These are phyloP conservation scores for Ochropacha duplaris DNA, from an alignment of 2,888 invertebrate species.

Conservation along the genomic window DNA sequence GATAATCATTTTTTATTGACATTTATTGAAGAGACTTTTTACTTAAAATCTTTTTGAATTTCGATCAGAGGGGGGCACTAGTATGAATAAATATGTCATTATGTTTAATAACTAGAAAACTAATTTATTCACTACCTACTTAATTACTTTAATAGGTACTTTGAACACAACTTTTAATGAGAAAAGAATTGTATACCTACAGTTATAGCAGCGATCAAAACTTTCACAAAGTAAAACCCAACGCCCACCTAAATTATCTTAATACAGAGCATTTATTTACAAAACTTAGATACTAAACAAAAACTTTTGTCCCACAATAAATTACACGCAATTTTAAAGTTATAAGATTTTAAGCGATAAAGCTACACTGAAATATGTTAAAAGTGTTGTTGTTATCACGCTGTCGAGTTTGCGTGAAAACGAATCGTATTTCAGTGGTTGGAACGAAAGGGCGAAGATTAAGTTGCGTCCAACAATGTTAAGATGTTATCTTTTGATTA, in stretches of 20 bases:
- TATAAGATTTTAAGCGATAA: not conserved
- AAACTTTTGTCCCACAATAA: not conserved
- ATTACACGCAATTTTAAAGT: not conserved
- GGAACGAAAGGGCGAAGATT: slow-evolving; percentile 46
- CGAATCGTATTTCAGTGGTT: slow-evolving; percentile 38
- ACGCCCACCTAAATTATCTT: not conserved
- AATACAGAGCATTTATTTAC: not conserved
- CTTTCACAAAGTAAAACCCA: not conserved
- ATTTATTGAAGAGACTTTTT: too few relatives aligned
- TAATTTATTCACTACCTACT: not conserved
- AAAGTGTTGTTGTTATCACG: not conserved
- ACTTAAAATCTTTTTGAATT: too few relatives aligned
- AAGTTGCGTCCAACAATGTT: slow-evolving; percentile 66
- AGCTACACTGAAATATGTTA: slow-evolving; percentile 2
- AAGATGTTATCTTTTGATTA: slow-evolving; percentile 81
- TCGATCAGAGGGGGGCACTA: too few relatives aligned
- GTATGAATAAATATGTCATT: too few relatives aligned
- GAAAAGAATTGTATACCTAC: not conserved
- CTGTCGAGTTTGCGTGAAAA: slow-evolving; percentile 26
- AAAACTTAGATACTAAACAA: not conserved
- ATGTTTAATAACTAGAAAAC: not conserved
- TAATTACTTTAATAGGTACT: not conserved
- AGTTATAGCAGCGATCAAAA: not conserved
- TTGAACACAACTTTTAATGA: not conserved
- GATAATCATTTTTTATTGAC: too few relatives aligned